phyloP scores from a whole-genome alignment of 2,888 invertebrate genomes.

The Nomada ruficornis region DNA sequence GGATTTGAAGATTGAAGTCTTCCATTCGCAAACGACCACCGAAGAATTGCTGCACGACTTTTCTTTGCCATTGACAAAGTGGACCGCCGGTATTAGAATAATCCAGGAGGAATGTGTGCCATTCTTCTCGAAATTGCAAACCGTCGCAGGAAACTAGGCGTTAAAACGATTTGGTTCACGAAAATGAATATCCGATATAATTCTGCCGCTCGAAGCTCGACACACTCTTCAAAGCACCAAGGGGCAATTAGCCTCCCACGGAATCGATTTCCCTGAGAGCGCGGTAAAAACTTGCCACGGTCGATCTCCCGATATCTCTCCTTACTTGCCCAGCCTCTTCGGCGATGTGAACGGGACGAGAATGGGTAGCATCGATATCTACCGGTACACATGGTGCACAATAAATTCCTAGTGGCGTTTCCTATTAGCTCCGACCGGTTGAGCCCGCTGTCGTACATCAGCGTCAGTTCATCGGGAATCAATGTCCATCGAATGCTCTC shows the following conservation, averaged over 20 bases:
- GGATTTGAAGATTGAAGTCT: no score
- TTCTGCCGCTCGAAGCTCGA: neutral
- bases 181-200: no score
- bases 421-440: conserved; percentile 67
- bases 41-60: no score
- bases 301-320: conserved; percentile 47
- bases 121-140: no score
- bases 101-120: no score
- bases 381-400: conserved; percentile 41
- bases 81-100: no score
- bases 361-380: conserved; percentile 54
- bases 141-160: no score
- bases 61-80: no score
- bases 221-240: no score
- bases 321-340: conserved; percentile 16
- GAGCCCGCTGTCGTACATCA: conserved; percentile 65
- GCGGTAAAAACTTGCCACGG: conserved; percentile 7
- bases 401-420: conserved; percentile 65
- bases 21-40: no score
- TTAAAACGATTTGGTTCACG: no score
- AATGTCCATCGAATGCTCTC: conserved; percentile 58
- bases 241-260: conserved; percentile 22
- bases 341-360: neutral
- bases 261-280: conserved; percentile 36
- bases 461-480: conserved; percentile 71